These are phyloP conservation scores for Himalopsyche anomala DNA, from an alignment of 2,888 invertebrate species.

Conservation along the genomic window DNA sequence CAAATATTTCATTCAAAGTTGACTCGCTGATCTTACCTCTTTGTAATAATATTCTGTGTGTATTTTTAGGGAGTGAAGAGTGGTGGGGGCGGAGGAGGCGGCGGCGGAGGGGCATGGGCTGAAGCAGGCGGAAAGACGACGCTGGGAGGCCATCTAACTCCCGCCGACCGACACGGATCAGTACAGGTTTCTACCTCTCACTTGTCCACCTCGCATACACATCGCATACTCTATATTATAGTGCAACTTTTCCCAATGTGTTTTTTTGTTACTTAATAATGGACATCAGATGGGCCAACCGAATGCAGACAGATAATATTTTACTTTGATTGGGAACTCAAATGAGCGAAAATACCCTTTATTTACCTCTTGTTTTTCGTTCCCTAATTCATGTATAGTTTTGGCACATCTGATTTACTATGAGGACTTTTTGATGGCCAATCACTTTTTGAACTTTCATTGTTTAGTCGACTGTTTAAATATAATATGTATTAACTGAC, in stretches of 20 bases:
- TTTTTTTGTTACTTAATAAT: not conserved
- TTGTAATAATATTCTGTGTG: slow-evolving; percentile 52
- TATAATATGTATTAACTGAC: too few species aligned
- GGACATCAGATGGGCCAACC: not conserved
- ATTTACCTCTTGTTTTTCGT: too few species aligned
- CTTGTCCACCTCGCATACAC: not conserved
- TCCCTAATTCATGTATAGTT: too few species aligned
- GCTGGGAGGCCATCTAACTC: slow-evolving; percentile 90
- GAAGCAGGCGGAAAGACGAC: slow-evolving; percentile 88
- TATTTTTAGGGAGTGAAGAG: slow-evolving; percentile 72
- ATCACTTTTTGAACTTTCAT: too few species aligned
- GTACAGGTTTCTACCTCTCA: slow-evolving; percentile 85
- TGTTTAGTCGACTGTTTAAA: too few species aligned
- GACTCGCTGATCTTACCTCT: too few species aligned
- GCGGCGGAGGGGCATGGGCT: slow-evolving; percentile 85
- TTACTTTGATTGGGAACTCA: not conserved
- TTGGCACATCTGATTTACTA: too few species aligned
- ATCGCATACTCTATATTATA: slow-evolving; percentile 5
- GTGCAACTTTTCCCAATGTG: not conserved
- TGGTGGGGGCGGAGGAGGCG: slow-evolving; percentile 72
- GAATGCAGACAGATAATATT: not conserved
- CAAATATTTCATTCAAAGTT: too few species aligned
- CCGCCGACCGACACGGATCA: slow-evolving; percentile 97
- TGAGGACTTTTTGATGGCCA: too few species aligned
- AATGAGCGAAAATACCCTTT: too few species aligned